Percentiles rank a stretch among this genome's conserved stretches.
phyloP scores from a whole-genome alignment of 2,113 vertebrate species.

The Grantiella picta region DNA sequence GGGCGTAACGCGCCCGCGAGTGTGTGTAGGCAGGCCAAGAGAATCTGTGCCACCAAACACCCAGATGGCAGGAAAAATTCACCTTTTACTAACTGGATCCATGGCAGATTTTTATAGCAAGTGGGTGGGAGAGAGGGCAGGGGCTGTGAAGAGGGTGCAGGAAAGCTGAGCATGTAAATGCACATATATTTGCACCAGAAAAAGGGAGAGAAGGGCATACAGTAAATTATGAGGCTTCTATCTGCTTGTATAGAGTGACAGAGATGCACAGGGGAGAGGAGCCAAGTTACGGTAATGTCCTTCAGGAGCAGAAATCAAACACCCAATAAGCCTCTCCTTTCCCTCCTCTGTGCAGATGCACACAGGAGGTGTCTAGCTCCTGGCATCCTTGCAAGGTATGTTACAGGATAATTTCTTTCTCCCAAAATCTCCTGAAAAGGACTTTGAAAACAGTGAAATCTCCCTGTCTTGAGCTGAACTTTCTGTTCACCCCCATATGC shows the following conservation, averaged over 20 bases:
- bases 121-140: slow-evolving; percentile 37
- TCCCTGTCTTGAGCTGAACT: neutral
- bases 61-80: slow-evolving; percentile 64
- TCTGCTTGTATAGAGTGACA: neutral
- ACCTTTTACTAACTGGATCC: slow-evolving; percentile 53
- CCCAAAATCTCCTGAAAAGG: neutral
- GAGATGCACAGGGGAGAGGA: neutral
- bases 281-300: accelerated
- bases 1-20: neutral
- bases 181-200: slow-evolving; percentile 11
- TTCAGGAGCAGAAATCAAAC: neutral
- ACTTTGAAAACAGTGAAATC: neutral
- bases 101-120: slow-evolving; percentile 21
- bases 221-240: neutral
- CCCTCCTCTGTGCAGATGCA: neutral
- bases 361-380: neutral
- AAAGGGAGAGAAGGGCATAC: neutral
- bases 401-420: neutral
- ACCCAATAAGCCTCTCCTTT: neutral
- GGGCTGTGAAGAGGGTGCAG: neutral
- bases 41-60: slow-evolving; percentile 47
- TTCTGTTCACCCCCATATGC: accelerated
- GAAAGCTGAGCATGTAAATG: slow-evolving; percentile 28
- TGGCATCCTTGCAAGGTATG: neutral
- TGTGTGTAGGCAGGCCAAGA: slow-evolving; percentile 59